Conservation (phyloP, 2,113 vertebrate species). For the Hippotragus niger region DNA sequence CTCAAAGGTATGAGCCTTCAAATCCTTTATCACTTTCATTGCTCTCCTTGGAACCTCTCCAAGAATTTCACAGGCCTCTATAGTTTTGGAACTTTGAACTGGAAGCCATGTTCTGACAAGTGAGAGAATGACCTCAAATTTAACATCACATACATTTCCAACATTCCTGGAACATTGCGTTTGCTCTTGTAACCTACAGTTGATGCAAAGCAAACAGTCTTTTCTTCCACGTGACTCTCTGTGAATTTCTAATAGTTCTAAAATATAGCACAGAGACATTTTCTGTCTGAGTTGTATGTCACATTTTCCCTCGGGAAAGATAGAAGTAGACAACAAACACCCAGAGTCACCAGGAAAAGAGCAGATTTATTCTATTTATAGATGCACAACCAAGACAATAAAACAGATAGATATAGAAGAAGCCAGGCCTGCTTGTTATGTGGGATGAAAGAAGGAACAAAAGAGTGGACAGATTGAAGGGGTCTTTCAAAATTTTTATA, state of each 20-base stretch:
- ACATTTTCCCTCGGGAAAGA: neutral
- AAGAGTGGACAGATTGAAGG: neutral
- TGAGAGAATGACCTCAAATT: constrained; percentile 21
- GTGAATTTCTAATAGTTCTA: neutral
- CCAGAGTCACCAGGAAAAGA: neutral
- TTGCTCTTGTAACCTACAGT: constrained; percentile 20
- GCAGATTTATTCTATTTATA: neutral
- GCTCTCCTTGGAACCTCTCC: constrained; percentile 56
- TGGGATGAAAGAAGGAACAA: neutral
- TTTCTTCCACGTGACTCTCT: neutral
- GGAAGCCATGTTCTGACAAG: constrained; percentile 46
- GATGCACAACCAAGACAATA: neutral
- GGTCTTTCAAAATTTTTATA: neutral
- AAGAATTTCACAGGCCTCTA: constrained; percentile 48
- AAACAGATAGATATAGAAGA: neutral
- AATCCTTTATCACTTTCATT: constrained; percentile 72
- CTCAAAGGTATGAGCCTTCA: constrained; percentile 67
- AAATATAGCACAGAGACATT: neutral
- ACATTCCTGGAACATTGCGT: neutral
- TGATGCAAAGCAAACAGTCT: constrained; percentile 28
- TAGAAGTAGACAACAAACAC: neutral
- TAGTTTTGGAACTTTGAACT: constrained; percentile 50
- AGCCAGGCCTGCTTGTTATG: neutral
- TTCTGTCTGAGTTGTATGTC: neutral
- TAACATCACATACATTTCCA: neutral